Evolutionary conservation across 2,797 vertebrate species (phyloP).

Genomic region (Hyperoplus immaculatus): DNA sequence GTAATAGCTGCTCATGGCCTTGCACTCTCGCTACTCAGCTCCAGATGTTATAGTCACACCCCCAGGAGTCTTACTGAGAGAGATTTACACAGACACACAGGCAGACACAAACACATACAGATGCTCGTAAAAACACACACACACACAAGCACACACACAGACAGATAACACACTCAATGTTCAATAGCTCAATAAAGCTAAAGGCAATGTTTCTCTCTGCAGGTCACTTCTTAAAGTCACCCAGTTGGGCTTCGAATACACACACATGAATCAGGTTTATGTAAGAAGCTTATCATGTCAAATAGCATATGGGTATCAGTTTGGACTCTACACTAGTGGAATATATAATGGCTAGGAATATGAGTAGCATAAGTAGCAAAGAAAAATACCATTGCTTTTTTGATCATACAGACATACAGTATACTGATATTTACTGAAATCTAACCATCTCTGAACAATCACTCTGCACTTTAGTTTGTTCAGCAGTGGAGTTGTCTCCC

Average conservation of each 20-base stretch:
- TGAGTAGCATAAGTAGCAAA: background rate
- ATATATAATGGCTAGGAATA: background rate
- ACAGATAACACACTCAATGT: slow-evolving; percentile 2
- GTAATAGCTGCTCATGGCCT: slow-evolving; percentile 68
- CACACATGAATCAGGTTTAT: slow-evolving; percentile 28
- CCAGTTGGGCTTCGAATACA: slow-evolving; percentile 37
- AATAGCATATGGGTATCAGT: slow-evolving; percentile 33
- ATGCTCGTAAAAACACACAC: slow-evolving; percentile 17
- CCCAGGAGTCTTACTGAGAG: slow-evolving; percentile 43
- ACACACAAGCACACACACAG: slow-evolving; percentile 14
- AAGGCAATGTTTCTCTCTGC: slow-evolving; percentile 36
- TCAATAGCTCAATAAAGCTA: too few species aligned
- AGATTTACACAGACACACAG: slow-evolving; percentile 50
- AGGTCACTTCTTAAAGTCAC: slow-evolving; percentile 33
- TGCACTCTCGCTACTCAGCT: slow-evolving; percentile 52
- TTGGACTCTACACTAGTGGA: slow-evolving; percentile 7
- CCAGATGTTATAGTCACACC: slow-evolving; percentile 75
- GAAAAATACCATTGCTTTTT: background rate
- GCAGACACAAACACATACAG: slow-evolving; percentile 22
- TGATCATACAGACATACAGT: background rate
- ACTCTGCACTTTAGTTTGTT: background rate
- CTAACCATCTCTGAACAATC: slow-evolving; percentile 4
- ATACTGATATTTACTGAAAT: background rate
- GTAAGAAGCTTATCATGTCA: slow-evolving; percentile 14
- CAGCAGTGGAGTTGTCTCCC: slow-evolving; percentile 22